A percentile compares a stretch with the other conserved stretches of the same genome.
Evolutionary conservation across 2,113 vertebrate genomes (phyloP).

Genomic region (Prunella himalayana): DNA sequence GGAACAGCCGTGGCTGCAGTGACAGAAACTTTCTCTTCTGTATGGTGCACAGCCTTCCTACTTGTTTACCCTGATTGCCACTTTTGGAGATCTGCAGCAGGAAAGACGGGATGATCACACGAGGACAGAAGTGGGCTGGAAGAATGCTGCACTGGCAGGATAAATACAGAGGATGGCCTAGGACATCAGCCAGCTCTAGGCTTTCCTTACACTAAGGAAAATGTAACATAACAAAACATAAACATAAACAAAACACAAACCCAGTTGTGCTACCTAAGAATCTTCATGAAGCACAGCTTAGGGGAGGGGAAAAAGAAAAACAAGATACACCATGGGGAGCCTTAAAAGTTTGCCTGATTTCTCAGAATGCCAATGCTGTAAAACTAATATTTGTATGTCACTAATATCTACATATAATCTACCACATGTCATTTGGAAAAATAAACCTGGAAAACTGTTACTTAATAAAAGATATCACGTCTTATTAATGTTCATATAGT

Average conservation of each 20-base stretch:
- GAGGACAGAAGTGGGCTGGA: neutral
- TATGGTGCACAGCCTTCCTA: neutral
- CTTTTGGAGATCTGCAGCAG: neutral
- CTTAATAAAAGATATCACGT: slow-evolving; percentile 77
- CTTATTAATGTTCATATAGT: slow-evolving; percentile 70
- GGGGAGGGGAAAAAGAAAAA: neutral
- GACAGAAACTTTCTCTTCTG: neutral
- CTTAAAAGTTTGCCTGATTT: neutral
- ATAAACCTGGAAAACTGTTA: slow-evolving; percentile 61
- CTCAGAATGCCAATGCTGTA: neutral
- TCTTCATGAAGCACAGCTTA: neutral
- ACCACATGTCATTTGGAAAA: slow-evolving; percentile 45
- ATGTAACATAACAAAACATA: neutral
- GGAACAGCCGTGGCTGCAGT: fast-evolving
- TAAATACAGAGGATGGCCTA: fast-evolving
- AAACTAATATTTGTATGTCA: slow-evolving; percentile 32
- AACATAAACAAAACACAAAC: neutral
- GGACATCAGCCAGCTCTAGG: neutral
- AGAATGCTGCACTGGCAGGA: neutral
- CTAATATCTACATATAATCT: slow-evolving; percentile 29
- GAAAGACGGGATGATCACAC: neutral
- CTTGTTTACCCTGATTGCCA: neutral
- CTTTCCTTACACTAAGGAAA: neutral
- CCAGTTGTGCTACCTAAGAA: neutral
- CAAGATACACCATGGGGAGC: neutral